phyloP scores from a whole-genome alignment of 2,797 vertebrate species.

The Sciaenops ocellatus region DNA sequence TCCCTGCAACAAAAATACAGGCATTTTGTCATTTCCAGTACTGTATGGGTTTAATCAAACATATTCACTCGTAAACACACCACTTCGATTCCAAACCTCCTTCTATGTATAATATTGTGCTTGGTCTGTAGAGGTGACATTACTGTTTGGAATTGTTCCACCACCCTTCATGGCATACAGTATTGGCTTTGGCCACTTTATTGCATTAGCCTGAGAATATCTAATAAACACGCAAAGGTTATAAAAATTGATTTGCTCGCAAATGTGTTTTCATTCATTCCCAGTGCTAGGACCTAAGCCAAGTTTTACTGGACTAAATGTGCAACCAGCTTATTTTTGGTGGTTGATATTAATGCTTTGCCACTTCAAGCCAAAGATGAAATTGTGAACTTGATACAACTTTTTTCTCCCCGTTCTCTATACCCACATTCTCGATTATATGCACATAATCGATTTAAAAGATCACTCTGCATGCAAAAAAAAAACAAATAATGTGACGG shows the following conservation, averaged over 20 bases:
- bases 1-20: conserved; percentile 12
- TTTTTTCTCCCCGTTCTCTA: neutral
- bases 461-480: conserved; percentile 19
- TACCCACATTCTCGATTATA: conserved; percentile 12
- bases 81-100: conserved; percentile 69
- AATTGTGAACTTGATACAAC: conserved; percentile 2
- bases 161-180: conserved; percentile 60
- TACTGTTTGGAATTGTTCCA: conserved; percentile 81
- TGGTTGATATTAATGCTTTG: conserved; percentile 27
- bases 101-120: conserved; percentile 63
- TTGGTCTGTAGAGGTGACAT: conserved; percentile 79
- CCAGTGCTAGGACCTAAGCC: conserved; percentile 71
- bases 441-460: conserved; percentile 51
- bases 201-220: conserved; percentile 80
- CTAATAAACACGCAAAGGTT: conserved; percentile 83
- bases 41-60: conserved; percentile 78
- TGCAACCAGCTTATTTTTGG: conserved; percentile 54
- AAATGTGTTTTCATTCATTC: conserved; percentile 82
- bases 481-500: conserved; percentile 17
- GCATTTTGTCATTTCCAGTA: conserved; percentile 65
- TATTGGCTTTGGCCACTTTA: conserved; percentile 82
- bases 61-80: conserved; percentile 78
- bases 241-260: conserved; percentile 83
- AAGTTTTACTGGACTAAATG: conserved; percentile 59
- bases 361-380: conserved; percentile 21